Percentiles rank a stretch among this genome's conserved stretches.
Conservation (phyloP, 2,113 vertebrate genomes). For the Austrofundulus limnaeus region DNA sequence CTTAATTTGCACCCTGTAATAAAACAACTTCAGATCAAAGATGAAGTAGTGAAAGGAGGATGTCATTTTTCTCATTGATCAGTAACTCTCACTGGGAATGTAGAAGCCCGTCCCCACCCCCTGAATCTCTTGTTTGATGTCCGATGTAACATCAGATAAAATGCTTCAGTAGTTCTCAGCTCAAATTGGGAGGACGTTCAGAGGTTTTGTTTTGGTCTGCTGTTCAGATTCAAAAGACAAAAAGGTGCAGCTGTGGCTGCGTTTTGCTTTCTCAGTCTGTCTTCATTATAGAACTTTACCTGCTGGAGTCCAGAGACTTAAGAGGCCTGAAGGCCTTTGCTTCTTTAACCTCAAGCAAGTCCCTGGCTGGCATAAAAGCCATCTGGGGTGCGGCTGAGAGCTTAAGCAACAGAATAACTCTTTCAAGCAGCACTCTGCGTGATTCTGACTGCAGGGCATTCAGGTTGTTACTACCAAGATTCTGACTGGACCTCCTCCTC, state of each 20-base stretch:
- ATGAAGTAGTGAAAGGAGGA: conserved; percentile 39
- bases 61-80: neutral
- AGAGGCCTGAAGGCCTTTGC: conserved; percentile 48
- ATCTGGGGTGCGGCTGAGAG: conserved; percentile 66
- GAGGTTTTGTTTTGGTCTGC: conserved; percentile 17
- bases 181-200: conserved; percentile 1
- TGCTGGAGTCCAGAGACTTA: conserved; percentile 61
- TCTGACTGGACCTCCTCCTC: conserved; percentile 50
- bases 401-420: conserved; percentile 72
- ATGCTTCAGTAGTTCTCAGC: neutral
- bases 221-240: conserved; percentile 40
- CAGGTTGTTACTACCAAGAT: conserved; percentile 52
- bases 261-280: conserved; percentile 36
- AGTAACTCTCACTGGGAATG: neutral
- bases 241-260: conserved; percentile 44
- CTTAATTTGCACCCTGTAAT: conserved; percentile 29
- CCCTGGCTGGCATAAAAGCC: conserved; percentile 65
- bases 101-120: too few species aligned
- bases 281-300: conserved; percentile 49
- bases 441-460: conserved; percentile 62
- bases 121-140: neutral
- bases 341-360: conserved; percentile 51
- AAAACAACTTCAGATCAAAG: conserved; percentile 49
- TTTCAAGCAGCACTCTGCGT: conserved; percentile 66
- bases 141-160: neutral